Base-by-base conservation (phyloP, 92 coral and sea anemone species). In the Paramuricea clavata region DNA sequence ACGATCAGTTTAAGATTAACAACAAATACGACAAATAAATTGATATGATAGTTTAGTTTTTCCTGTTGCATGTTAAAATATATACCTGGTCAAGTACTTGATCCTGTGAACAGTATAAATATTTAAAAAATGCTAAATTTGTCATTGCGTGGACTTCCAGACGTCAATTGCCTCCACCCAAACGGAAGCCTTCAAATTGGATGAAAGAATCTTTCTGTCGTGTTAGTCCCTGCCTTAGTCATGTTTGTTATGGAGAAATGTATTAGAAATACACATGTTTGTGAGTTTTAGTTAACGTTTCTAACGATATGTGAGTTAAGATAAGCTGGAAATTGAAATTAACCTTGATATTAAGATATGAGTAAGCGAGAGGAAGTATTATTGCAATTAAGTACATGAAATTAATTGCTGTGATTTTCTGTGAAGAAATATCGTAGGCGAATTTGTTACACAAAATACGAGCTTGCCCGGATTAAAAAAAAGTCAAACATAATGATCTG, bases 361-460 rank as follows among this genome's bases (percentile, higher is more conserved):
- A 65, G 72, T 65, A 28, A 26, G 72, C 72, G 72, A 65, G 36
- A 28, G 59, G 36, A 28, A 52, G 59, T 43, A 28, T 74, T 17
- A 41, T 74, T 74, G 81, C 81, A 74, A 74, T 74, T 74, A 74
- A 74, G 32, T 44, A 65, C 10, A 41, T 74, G 60, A 43, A 13
- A 44, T 43, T 74, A 74, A 41, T 74, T 74, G 60, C 81, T 49
- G 81, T 49, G 78, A 19, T 41, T 49, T 28, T 44, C 59, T 17
- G 56, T 19, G 27, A 44, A 72, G 56, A 69, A 30, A 69, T 69
- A 69, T 69, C 44, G 75, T 10, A 72, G 30, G 50, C 72, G 41
- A 65, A 26, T 5, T 65, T 33, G 17, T 3, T 23, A 43, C 54
- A 12, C 25, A 9, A 72, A 39, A 72, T 39, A 25, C 0, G 8